Percentiles rank a stretch among this genome's conserved stretches.
These are phyloP conservation scores for Takifugu bimaculatus DNA, from an alignment of 2,113 vertebrate genomes.

Conservation along the genomic window DNA sequence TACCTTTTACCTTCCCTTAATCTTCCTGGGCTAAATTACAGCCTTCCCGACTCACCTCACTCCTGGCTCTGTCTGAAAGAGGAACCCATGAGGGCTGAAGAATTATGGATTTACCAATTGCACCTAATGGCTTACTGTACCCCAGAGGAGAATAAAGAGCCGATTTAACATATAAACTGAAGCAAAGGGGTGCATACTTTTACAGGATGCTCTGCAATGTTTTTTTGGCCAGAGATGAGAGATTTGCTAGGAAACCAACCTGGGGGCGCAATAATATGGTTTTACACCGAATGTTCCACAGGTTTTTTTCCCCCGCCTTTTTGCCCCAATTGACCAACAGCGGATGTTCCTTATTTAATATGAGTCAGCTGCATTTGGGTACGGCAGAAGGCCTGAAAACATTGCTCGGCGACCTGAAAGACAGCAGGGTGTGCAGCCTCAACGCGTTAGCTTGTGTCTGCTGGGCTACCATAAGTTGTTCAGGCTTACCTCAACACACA, in stretches of 20 bases:
- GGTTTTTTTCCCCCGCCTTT: no score
- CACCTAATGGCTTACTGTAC: conserved; percentile 52
- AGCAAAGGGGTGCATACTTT: conserved; percentile 17
- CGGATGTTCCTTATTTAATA: no score
- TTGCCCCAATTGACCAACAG: no score
- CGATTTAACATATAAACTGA: conserved; percentile 50
- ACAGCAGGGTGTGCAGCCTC: no score
- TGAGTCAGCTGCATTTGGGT: no score
- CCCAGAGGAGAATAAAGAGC: conserved; percentile 50
- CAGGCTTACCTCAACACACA: conserved; percentile 79
- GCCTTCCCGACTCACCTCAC: conserved; percentile 1
- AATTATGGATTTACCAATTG: conserved; percentile 53
- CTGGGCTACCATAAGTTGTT: neutral
- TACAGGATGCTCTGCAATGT: conserved; percentile 11
- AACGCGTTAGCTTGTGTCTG: no score
- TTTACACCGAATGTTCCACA: no score
- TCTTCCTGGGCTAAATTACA: conserved; percentile 21
- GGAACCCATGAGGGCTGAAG: conserved; percentile 23
- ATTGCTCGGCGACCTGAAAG: no score
- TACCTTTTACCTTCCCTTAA: conserved; percentile 15
- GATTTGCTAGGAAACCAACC: conserved; percentile 5
- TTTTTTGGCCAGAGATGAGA: conserved; percentile 33
- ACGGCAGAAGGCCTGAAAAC: no score
- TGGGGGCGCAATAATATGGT: no score
- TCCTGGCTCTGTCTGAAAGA: conserved; percentile 20